These are phyloP conservation scores for Ondatra zibethicus DNA, from an alignment of 2,113 vertebrate genomes.

Conservation along the genomic window DNA sequence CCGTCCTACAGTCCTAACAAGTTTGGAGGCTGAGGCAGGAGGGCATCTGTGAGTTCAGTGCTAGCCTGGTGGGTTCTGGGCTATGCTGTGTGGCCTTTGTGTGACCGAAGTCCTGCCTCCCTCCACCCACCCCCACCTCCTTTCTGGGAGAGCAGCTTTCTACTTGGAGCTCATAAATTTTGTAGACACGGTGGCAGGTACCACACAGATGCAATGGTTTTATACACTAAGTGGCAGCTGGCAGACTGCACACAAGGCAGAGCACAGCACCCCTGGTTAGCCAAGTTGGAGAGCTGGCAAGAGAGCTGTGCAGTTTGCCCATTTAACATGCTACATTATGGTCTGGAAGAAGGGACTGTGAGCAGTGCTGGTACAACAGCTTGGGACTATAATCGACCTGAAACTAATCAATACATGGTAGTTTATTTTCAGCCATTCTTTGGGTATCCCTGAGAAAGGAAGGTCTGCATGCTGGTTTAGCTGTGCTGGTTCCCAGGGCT, in stretches of 20 bases:
- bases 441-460: fast-evolving
- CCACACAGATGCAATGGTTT: background rate
- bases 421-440: background rate
- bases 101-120: background rate
- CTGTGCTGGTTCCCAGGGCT: background rate
- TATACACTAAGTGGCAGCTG: background rate
- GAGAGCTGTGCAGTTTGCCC: background rate
- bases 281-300: background rate
- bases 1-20: background rate
- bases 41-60: background rate
- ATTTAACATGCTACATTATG: background rate
- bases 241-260: background rate
- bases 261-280: background rate
- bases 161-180: background rate
- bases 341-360: background rate
- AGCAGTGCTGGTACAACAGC: background rate
- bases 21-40: background rate
- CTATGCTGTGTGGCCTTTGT: background rate
- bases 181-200: background rate
- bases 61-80: background rate
- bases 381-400: background rate
- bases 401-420: background rate
- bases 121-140: background rate
- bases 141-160: slow-evolving; percentile 24
- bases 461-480: background rate